These are phyloP conservation scores for Eupithecia centaureata DNA, from an alignment of 2,888 invertebrate genomes.

Conservation along the genomic window DNA sequence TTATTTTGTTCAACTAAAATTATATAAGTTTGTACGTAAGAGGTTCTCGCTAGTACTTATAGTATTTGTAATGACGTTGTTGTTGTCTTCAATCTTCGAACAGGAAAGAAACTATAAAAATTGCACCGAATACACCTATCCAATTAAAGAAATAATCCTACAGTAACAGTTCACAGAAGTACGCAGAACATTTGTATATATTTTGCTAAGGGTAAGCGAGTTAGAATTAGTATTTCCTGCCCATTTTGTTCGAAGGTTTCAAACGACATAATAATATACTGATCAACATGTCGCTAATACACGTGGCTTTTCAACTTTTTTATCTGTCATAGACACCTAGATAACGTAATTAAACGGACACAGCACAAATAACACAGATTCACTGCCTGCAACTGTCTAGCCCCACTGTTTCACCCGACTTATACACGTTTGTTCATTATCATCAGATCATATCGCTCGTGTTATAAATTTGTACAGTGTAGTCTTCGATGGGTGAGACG, in stretches of 20 bases:
- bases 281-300: not conserved
- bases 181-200: too few species aligned
- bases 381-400: too few species aligned
- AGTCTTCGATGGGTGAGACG: conserved; percentile 19
- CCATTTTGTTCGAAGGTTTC: too few species aligned
- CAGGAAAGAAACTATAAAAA: too few species aligned
- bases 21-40: not conserved
- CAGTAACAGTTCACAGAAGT: too few species aligned
- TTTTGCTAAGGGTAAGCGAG: too few species aligned
- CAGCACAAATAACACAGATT: not conserved
- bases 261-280: too few species aligned
- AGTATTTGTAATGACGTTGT: not conserved
- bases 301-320: not conserved
- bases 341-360: not conserved
- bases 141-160: too few species aligned
- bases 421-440: not conserved
- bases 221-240: too few species aligned
- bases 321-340: not conserved
- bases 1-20: not conserved
- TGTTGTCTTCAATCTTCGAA: too few species aligned
- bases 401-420: not conserved
- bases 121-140: too few species aligned
- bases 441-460: conserved; percentile 46
- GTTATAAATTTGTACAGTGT: conserved; percentile 45
- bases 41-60: too few species aligned